Evolutionary conservation across 2,113 vertebrate genomes (phyloP).

Genomic region (Ceuthmochares aereus): DNA sequence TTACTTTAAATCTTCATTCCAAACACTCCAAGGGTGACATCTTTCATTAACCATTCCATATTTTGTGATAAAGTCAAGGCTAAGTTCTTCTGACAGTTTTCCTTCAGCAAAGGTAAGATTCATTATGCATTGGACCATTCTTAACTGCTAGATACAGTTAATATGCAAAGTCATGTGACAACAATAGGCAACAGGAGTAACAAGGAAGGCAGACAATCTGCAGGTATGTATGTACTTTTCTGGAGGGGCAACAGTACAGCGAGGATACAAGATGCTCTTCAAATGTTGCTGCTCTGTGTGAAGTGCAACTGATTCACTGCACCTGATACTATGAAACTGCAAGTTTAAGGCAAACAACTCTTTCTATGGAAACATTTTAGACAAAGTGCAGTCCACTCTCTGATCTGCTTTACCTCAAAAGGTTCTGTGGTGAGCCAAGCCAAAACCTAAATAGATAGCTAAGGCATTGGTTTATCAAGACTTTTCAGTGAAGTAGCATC

Average conservation of each 20-base stretch:
- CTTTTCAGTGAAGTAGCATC: neutral
- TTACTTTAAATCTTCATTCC: neutral
- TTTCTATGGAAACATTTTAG: neutral
- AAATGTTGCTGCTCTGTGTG: neutral
- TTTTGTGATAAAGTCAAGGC: neutral
- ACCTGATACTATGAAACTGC: neutral
- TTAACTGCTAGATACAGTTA: neutral
- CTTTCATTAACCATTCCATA: neutral
- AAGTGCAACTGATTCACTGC: neutral
- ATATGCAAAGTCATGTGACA: neutral
- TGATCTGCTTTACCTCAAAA: neutral
- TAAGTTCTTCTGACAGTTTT: neutral
- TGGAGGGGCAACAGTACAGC: neutral
- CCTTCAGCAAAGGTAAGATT: neutral
- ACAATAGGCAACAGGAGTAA: neutral
- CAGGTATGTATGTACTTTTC: neutral
- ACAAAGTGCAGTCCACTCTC: neutral
- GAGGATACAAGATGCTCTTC: neutral
- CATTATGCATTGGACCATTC: neutral
- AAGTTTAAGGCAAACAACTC: neutral
- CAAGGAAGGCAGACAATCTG: neutral
- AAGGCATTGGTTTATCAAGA: neutral
- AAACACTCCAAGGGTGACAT: neutral
- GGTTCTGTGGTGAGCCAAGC: neutral
- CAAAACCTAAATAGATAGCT: neutral